Evolutionary conservation across 2,888 invertebrate genomes (phyloP).

Genomic region (Diarsia brunnea): DNA sequence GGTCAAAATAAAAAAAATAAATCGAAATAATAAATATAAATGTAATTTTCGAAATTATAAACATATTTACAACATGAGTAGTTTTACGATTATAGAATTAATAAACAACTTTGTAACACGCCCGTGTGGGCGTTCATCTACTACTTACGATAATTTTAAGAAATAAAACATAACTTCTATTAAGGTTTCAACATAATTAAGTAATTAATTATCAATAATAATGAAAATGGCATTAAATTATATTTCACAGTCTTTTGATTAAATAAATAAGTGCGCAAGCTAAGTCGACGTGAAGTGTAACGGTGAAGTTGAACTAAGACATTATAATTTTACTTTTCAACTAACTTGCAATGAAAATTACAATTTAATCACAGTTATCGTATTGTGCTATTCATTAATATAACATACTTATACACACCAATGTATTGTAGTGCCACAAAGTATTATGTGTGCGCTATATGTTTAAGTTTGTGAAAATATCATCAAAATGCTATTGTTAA

Average conservation of each 20-base stretch:
- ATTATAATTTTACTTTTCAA: slow-evolving; percentile 37
- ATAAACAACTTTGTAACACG: slow-evolving; percentile 79
- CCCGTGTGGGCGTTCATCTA: slow-evolving; percentile 69
- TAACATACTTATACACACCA: slow-evolving; percentile 38
- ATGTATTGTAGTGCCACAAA: slow-evolving; percentile 18
- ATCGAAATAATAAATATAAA: slow-evolving; percentile 89
- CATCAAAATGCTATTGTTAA: slow-evolving; percentile 70
- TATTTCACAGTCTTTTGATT: slow-evolving; percentile 87
- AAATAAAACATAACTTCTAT: slow-evolving; percentile 72
- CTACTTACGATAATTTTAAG: slow-evolving; percentile 69
- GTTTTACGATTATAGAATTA: slow-evolving; percentile 76
- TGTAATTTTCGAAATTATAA: slow-evolving; percentile 86
- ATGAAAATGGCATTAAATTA: slow-evolving; percentile 85
- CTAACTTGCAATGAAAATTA: slow-evolving; percentile 51
- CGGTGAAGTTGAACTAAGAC: slow-evolving; percentile 46
- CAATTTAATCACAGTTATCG: slow-evolving; percentile 63
- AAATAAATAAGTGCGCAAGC: slow-evolving; percentile 80
- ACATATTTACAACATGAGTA: slow-evolving; percentile 89
- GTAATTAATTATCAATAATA: slow-evolving; percentile 76
- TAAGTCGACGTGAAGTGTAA: slow-evolving; percentile 60
- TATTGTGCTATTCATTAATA: slow-evolving; percentile 55
- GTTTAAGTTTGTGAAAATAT: slow-evolving; percentile 47
- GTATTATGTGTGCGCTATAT: slow-evolving; percentile 24
- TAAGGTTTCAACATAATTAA: slow-evolving; percentile 75
- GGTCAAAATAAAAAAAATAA: slow-evolving; percentile 79